These are phyloP conservation scores for Tiphia femorata DNA, from an alignment of 2,888 invertebrate species.

Conservation along the genomic window DNA sequence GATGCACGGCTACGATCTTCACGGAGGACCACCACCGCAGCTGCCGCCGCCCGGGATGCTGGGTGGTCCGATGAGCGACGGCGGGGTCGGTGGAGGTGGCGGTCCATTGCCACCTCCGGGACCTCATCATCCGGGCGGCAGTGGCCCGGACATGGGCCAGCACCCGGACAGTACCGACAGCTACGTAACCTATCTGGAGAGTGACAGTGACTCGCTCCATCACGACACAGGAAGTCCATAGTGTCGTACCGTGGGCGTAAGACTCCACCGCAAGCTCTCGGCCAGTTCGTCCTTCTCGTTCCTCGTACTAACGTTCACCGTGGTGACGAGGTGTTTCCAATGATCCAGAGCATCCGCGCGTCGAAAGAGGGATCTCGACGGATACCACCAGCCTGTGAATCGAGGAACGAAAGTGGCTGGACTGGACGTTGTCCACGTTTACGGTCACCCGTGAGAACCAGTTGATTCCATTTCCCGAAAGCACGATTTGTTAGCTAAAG, in stretches of 20 bases:
- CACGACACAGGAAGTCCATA: constrained; percentile 74
- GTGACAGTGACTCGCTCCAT: constrained; percentile 77
- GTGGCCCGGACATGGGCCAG: constrained; percentile 74
- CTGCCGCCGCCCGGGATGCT: constrained; percentile 64
- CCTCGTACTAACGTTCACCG: too few relatives aligned
- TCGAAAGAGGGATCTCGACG: too few relatives aligned
- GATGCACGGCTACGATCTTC: constrained; percentile 93
- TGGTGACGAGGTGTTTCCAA: too few relatives aligned
- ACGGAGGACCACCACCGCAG: constrained; percentile 62
- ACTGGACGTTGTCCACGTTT: too few relatives aligned
- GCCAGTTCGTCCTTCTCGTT: too few relatives aligned
- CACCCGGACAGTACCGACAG: constrained; percentile 89
- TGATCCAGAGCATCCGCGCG: too few relatives aligned
- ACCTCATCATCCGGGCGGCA: constrained; percentile 56
- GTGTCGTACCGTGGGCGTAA: constrained; percentile 49
- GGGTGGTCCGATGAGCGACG: constrained; percentile 64
- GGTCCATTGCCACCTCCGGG: constrained; percentile 58
- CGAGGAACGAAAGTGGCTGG: too few relatives aligned
- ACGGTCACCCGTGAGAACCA: too few relatives aligned
- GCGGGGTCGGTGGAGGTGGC: constrained; percentile 58
- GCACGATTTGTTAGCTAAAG: too few relatives aligned
- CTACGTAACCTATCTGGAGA: constrained; percentile 93
- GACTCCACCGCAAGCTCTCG: too few relatives aligned
- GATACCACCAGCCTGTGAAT: too few relatives aligned
- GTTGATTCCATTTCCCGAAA: too few relatives aligned